Percentiles rank a stretch among this genome's conserved stretches.
Conservation (phyloP, 2,113 vertebrate genomes). For the Castor canadensis region DNA sequence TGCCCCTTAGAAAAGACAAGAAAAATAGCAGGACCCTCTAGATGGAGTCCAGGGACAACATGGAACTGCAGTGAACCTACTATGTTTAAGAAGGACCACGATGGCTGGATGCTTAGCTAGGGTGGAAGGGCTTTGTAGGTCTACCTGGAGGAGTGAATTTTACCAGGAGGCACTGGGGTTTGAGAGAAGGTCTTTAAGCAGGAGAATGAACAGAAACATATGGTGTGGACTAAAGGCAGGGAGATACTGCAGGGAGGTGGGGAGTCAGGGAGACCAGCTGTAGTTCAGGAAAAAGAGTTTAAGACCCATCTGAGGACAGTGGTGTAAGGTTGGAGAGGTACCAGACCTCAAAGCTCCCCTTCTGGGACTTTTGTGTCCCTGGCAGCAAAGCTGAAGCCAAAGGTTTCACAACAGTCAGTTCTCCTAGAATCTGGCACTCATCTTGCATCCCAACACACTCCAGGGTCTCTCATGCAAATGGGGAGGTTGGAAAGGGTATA, state of each 20-base stretch:
- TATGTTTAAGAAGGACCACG: not conserved
- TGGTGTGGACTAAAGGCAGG: not conserved
- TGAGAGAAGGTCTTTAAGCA: not conserved
- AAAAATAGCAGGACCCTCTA: not conserved
- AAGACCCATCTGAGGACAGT: not conserved
- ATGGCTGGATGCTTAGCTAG: not conserved
- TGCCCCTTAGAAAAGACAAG: not conserved
- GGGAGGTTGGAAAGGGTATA: not conserved
- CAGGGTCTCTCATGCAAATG: not conserved
- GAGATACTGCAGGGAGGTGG: not conserved
- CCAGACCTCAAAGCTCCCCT: not conserved
- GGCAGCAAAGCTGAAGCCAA: constrained; percentile 18
- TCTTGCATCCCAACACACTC: not conserved
- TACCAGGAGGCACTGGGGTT: not conserved
- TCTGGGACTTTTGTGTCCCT: constrained; percentile 30
- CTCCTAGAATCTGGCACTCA: not conserved
- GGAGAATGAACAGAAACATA: not conserved
- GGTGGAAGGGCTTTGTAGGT: not conserved
- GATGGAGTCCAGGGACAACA: not conserved
- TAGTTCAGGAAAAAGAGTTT: not conserved
- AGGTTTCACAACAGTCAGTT: not conserved
- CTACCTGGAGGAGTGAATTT: not conserved
- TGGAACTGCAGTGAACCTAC: not conserved
- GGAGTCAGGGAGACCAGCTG: not conserved
- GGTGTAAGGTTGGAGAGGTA: not conserved